These are phyloP conservation scores for Clistopyga incitator DNA, from an alignment of 2,888 invertebrate species.

Conservation along the genomic window DNA sequence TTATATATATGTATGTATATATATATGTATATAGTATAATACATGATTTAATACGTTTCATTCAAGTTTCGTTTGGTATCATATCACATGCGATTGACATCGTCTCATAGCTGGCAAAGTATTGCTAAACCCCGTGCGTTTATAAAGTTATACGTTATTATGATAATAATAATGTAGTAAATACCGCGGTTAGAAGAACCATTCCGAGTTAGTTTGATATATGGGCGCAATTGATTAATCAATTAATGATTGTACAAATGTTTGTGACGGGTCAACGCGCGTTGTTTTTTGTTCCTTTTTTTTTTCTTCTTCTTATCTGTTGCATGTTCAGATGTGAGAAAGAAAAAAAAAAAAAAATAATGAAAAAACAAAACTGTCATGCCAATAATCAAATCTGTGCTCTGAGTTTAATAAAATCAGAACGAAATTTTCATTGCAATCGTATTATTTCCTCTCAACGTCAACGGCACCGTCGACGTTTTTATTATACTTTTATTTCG, in stretches of 20 bases:
- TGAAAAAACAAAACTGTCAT: slow-evolving; percentile 31
- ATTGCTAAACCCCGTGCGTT: slow-evolving; percentile 77
- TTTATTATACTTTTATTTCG: slow-evolving; percentile 31
- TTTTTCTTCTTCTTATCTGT: not conserved
- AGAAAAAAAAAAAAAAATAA: slow-evolving; percentile 6
- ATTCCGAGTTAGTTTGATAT: slow-evolving; percentile 79
- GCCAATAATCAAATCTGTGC: slow-evolving; percentile 55
- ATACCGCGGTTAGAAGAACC: slow-evolving; percentile 78
- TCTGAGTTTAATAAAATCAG: slow-evolving; percentile 46
- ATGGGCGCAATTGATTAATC: slow-evolving; percentile 54
- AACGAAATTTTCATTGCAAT: slow-evolving; percentile 52
- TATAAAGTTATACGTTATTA: slow-evolving; percentile 71
- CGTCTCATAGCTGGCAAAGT: slow-evolving; percentile 74
- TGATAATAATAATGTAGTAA: slow-evolving; percentile 31
- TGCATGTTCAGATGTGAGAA: slow-evolving; percentile 3
- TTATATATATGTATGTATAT: slow-evolving; percentile 64
- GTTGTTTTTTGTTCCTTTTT: too few species aligned
- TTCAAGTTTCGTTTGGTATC: slow-evolving; percentile 76
- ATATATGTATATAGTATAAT: slow-evolving; percentile 71
- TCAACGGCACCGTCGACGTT: slow-evolving; percentile 50
- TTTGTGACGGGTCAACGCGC: slow-evolving; percentile 11
- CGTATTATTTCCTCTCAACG: slow-evolving; percentile 48
- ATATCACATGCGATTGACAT: slow-evolving; percentile 81
- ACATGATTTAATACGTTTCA: slow-evolving; percentile 73
- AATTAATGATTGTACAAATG: slow-evolving; percentile 27